Percentiles rank a stretch among this genome's conserved stretches.
Evolutionary conservation across 2,888 invertebrate species (phyloP).

Genomic region (Ectemnius lituratus): DNA sequence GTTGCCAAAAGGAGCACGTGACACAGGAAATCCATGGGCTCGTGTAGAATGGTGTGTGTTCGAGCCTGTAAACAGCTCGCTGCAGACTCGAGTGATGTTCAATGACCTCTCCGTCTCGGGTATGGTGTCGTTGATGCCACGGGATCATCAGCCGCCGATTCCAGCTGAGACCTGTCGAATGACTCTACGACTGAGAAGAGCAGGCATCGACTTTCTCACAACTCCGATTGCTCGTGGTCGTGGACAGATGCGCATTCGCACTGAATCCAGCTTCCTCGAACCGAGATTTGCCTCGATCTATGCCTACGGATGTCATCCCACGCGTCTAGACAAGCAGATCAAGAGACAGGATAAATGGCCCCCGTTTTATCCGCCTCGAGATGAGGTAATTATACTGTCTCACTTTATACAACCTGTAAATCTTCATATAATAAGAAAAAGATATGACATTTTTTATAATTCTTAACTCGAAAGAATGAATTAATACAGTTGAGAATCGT

Average conservation of each 20-base stretch:
- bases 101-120: constrained; percentile 90
- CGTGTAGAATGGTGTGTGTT: constrained; percentile 88
- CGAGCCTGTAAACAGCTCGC: constrained; percentile 85
- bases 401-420: not conserved
- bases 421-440: not conserved
- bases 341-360: constrained; percentile 72
- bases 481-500: too few species aligned
- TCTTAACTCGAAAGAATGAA: not conserved
- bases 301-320: constrained; percentile 87
- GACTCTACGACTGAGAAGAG: constrained; percentile 87
- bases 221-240: constrained; percentile 84
- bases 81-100: constrained; percentile 88
- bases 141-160: constrained; percentile 59
- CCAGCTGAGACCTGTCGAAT: constrained; percentile 84
- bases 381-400: constrained; percentile 28
- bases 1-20: constrained; percentile 63
- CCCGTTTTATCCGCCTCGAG: constrained; percentile 44
- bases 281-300: constrained; percentile 92
- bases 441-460: not conserved
- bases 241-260: constrained; percentile 86
- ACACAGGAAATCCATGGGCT: constrained; percentile 66
- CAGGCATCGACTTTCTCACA: constrained; percentile 87
- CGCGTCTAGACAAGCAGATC: constrained; percentile 69
- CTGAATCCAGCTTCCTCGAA: constrained; percentile 90
- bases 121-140: constrained; percentile 81